A percentile compares a stretch with the other conserved stretches of the same genome.
Evolutionary conservation across 2,797 vertebrate genomes (phyloP).

Genomic region (Parauchenoglanis punctatus): DNA sequence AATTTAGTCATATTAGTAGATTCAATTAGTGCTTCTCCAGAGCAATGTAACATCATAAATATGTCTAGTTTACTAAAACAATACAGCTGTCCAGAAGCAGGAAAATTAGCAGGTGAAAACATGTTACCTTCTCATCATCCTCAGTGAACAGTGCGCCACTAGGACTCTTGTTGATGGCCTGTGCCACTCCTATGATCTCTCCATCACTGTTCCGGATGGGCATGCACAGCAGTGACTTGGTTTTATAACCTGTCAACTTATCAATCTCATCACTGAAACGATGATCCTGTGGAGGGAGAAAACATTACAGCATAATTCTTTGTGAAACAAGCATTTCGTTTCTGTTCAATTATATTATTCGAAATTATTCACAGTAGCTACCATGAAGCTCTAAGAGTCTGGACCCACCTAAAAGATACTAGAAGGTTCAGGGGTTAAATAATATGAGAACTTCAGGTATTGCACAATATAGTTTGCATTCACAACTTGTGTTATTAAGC

Average conservation of each 20-base stretch:
- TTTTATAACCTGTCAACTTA: constrained; percentile 98
- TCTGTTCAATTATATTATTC: not conserved
- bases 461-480: not conserved
- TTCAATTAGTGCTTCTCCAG: not conserved
- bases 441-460: not conserved
- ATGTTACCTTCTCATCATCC: constrained; percentile 89
- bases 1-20: not conserved
- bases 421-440: not conserved
- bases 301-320: constrained; percentile 22
- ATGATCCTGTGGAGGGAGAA: constrained; percentile 80
- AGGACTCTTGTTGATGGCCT: constrained; percentile 95
- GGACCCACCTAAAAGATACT: not conserved
- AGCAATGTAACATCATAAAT: not conserved
- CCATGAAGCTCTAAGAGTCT: not conserved
- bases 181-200: constrained; percentile 94
- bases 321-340: not conserved
- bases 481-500: not conserved
- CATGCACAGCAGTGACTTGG: constrained; percentile 96
- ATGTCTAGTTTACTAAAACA: not conserved
- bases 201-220: constrained; percentile 95
- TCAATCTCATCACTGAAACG: constrained; percentile 99
- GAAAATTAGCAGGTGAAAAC: constrained; percentile 14
- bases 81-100: not conserved
- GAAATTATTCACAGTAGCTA: not conserved
- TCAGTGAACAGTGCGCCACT: constrained; percentile 90